Percentiles rank a stretch among this genome's conserved stretches.
Evolutionary conservation across 2,113 vertebrate genomes (phyloP).

Genomic region (Phoxinus phoxinus): DNA sequence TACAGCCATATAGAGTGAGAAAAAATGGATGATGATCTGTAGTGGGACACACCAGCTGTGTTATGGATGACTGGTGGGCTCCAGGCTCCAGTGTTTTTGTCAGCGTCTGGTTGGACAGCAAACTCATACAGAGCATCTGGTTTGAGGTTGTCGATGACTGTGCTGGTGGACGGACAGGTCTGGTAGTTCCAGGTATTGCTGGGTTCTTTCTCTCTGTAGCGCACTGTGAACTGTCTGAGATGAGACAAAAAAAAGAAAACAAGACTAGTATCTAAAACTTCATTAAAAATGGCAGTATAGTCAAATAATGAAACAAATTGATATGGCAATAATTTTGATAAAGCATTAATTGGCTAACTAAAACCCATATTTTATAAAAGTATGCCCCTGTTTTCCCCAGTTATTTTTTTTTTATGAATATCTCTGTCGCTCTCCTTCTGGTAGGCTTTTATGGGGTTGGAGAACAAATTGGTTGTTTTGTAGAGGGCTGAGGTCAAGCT

Average conservation of each 20-base stretch:
- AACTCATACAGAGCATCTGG: constrained; percentile 92
- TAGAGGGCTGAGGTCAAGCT: constrained; percentile 52
- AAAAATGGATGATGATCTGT: neutral
- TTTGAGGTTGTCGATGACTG: constrained; percentile 90
- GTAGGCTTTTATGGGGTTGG: neutral
- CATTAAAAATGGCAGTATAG: neutral
- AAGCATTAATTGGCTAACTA: neutral
- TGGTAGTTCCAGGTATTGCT: constrained; percentile 90
- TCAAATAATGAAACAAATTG: neutral
- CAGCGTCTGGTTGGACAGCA: constrained; percentile 86
- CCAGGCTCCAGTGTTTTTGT: constrained; percentile 81
- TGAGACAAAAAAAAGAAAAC: constrained; percentile 33
- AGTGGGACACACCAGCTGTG: constrained; percentile 76
- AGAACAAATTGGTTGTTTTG: constrained; percentile 2
- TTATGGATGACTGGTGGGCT: constrained; percentile 88
- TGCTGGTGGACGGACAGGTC: constrained; percentile 90
- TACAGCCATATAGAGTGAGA: neutral
- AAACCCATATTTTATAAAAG: neutral
- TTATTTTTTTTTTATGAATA: too few relatives aligned
- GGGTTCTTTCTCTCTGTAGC: constrained; percentile 88
- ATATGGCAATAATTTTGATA: neutral
- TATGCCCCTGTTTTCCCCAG: neutral
- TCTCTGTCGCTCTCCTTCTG: constrained; percentile 1
- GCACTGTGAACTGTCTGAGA: constrained; percentile 90
- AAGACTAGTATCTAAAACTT: neutral